A percentile compares a stretch with the other conserved stretches of the same genome.
phyloP scores from a whole-genome alignment of 1,140 invertebrate species.

The Zaprionus camerounensis region DNA sequence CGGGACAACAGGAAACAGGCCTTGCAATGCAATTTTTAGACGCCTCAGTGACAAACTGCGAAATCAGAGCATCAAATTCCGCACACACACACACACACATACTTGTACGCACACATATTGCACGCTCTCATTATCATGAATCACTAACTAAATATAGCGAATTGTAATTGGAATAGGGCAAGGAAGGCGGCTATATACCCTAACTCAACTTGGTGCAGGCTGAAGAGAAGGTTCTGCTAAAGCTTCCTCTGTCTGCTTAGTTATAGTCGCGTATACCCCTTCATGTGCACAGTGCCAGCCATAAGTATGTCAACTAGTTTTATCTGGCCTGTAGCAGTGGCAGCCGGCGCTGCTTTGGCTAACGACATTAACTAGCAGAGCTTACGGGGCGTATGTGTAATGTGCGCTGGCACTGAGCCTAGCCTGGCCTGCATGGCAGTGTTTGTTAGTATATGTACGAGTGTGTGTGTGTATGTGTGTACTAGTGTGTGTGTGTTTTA shows the following conservation, averaged over 20 bases:
- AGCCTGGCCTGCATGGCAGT: neutral
- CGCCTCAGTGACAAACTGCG: slow-evolving; percentile 44
- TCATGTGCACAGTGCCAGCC: neutral
- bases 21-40: slow-evolving; percentile 58
- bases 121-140: slow-evolving; percentile 61
- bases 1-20: slow-evolving; percentile 41
- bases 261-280: slow-evolving; percentile 9
- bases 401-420: slow-evolving; percentile 13
- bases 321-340: slow-evolving; percentile 58
- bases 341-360: slow-evolving; percentile 37
- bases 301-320: slow-evolving; percentile 75
- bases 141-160: slow-evolving; percentile 63
- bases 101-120: neutral
- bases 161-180: neutral
- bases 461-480: neutral
- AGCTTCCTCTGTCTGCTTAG: neutral
- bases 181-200: neutral
- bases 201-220: neutral
- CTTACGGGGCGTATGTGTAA: slow-evolving; percentile 61
- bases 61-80: slow-evolving; percentile 56
- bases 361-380: slow-evolving; percentile 68
- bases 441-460: neutral
- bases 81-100: slow-evolving; percentile 30
- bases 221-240: neutral
- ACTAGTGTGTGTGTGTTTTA: slow-evolving; percentile 35